phyloP scores from a whole-genome alignment of 2,797 vertebrate genomes.

The Hylomyscus alleni region DNA sequence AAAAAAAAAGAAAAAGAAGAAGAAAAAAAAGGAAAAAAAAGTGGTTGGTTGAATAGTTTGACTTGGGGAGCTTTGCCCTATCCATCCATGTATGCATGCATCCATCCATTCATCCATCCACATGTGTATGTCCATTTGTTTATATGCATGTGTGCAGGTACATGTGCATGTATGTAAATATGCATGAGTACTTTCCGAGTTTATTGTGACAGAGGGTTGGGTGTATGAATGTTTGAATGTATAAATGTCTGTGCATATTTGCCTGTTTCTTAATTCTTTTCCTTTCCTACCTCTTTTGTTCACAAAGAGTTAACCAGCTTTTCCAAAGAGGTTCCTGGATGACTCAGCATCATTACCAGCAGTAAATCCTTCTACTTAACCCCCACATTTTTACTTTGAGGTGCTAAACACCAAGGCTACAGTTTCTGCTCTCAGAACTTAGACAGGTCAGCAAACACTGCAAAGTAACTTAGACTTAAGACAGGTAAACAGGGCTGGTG shows the following conservation, averaged over 20 bases:
- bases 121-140: not conserved
- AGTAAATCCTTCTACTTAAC: not conserved
- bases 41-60: too few relatives aligned
- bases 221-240: not conserved
- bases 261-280: not conserved
- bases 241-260: not conserved
- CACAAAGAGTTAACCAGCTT: not conserved
- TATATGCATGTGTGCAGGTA: not conserved
- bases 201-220: not conserved
- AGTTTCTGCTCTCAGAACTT: not conserved
- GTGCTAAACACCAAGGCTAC: not conserved
- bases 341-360: not conserved
- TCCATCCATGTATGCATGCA: not conserved
- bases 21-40: too few relatives aligned
- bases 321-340: not conserved
- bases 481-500: not conserved
- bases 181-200: not conserved
- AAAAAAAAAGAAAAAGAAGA: too few relatives aligned
- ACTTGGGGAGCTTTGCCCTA: not conserved
- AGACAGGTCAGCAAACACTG: not conserved
- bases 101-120: not conserved
- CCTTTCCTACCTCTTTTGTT: not conserved
- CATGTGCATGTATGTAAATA: not conserved
- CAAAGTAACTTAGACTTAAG: not conserved
- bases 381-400: not conserved